Evolutionary conservation across 2,888 invertebrate species (phyloP).

Genomic region (Eristalinus sepulchralis): DNA sequence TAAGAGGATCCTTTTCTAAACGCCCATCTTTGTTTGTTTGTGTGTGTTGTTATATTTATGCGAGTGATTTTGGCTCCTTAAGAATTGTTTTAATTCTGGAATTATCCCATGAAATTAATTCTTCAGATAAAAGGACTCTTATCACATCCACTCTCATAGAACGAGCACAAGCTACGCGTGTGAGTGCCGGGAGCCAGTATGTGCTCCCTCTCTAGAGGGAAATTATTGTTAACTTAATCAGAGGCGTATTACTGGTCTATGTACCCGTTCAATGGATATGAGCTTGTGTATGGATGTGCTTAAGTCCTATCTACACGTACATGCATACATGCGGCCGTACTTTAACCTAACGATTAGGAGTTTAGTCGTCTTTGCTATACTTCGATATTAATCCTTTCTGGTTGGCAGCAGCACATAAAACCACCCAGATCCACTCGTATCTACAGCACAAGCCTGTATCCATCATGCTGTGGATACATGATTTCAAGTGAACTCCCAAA

Average conservation of each 20-base stretch:
- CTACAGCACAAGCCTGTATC: constrained; percentile 37
- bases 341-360: constrained; percentile 43
- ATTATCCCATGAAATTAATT: constrained; percentile 47
- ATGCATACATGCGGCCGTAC: constrained; percentile 3
- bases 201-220: constrained; percentile 26
- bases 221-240: constrained; percentile 53
- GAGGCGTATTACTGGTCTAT: neutral
- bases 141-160: constrained; percentile 42
- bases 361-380: constrained; percentile 13
- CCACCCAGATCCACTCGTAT: constrained; percentile 16
- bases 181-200: constrained; percentile 5
- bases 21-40: neutral
- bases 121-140: constrained; percentile 31
- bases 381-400: constrained; percentile 56
- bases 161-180: constrained; percentile 25
- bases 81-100: constrained; percentile 55
- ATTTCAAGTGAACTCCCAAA: constrained; percentile 46
- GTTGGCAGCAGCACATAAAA: constrained; percentile 17
- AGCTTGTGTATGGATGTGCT: neutral
- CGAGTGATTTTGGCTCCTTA: constrained; percentile 11
- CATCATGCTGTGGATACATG: constrained; percentile 40
- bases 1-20: constrained; percentile 53
- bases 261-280: neutral
- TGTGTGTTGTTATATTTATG: constrained; percentile 15
- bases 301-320: neutral